A percentile compares a stretch with the other conserved stretches of the same genome.
These are phyloP conservation scores for Drosophila meridionalis DNA, from an alignment of 2,888 invertebrate species.

Conservation along the genomic window DNA sequence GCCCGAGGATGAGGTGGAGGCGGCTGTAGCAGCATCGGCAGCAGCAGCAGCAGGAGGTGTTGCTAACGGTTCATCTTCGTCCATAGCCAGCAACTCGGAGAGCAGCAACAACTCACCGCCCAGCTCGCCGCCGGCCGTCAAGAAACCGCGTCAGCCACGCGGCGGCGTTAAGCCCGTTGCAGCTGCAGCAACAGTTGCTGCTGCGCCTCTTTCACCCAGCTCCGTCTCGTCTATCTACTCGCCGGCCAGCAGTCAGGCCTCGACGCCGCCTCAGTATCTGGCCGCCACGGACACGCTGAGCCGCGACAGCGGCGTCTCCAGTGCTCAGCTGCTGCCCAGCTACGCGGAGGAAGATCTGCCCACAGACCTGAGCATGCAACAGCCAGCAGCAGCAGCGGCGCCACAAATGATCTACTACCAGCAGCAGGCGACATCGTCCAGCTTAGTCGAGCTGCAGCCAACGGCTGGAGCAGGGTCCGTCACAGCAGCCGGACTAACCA, in stretches of 20 bases:
- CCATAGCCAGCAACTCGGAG: slow-evolving; percentile 60
- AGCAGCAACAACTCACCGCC: slow-evolving; percentile 76
- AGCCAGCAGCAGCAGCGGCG: slow-evolving; percentile 34
- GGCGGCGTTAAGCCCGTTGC: slow-evolving; percentile 36
- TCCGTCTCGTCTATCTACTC: slow-evolving; percentile 76
- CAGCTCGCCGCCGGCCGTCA: slow-evolving; percentile 68
- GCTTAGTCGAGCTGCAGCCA: slow-evolving; percentile 50
- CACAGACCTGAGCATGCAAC: slow-evolving; percentile 78
- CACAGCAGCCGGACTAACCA: slow-evolving; percentile 70
- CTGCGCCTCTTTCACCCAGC: slow-evolving; percentile 69
- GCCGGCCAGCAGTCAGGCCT: slow-evolving; percentile 62
- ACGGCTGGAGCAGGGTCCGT: neutral
- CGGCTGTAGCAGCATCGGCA: slow-evolving; percentile 28
- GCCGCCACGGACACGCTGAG: slow-evolving; percentile 75
- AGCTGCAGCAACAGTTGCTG: slow-evolving; percentile 1
- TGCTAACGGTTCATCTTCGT: slow-evolving; percentile 40
- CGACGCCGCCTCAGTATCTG: slow-evolving; percentile 62
- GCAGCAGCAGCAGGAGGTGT: slow-evolving; percentile 54
- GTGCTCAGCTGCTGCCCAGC: slow-evolving; percentile 51
- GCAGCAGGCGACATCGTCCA: slow-evolving; percentile 36
- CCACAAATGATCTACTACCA: slow-evolving; percentile 52
- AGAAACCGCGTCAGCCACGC: slow-evolving; percentile 64
- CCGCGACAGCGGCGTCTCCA: slow-evolving; percentile 83
- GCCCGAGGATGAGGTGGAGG: slow-evolving; percentile 86
- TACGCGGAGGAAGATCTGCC: slow-evolving; percentile 77